A percentile compares a stretch with the other conserved stretches of the same genome.
Conservation (phyloP, 2,113 vertebrate genomes). For the Manacus vitellinus region DNA sequence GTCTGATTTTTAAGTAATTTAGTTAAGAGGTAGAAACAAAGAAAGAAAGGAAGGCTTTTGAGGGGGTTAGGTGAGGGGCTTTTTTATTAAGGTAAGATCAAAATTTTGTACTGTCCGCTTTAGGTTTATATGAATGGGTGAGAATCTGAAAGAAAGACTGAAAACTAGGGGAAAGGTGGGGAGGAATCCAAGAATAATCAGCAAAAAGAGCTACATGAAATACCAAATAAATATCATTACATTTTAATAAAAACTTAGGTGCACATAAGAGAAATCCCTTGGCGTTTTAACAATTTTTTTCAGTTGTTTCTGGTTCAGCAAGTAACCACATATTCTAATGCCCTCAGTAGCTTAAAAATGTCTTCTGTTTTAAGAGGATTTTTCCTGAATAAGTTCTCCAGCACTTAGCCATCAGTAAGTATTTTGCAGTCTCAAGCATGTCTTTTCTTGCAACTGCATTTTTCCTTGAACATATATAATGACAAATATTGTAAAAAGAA, state of each 20-base stretch:
- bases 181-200: not conserved
- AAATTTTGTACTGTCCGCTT: not conserved
- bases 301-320: not conserved
- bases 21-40: not conserved
- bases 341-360: slow-evolving; percentile 39
- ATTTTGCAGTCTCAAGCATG: slow-evolving; percentile 52
- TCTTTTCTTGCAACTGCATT: slow-evolving; percentile 35
- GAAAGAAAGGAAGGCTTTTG: not conserved
- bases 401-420: slow-evolving; percentile 61
- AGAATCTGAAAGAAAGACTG: not conserved
- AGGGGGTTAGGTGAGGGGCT: accelerated
- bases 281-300: not conserved
- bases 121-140: not conserved
- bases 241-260: not conserved
- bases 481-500: not conserved
- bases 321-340: slow-evolving; percentile 18
- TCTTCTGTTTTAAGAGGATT: slow-evolving; percentile 54
- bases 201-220: not conserved
- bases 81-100: not conserved
- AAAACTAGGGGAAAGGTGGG: not conserved
- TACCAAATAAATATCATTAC: not conserved
- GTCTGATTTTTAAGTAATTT: not conserved
- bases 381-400: slow-evolving; percentile 54
- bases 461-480: slow-evolving; percentile 4
- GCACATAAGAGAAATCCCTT: not conserved